Conservation (phyloP, 2,888 invertebrate genomes). For the Saturnia japonica region DNA sequence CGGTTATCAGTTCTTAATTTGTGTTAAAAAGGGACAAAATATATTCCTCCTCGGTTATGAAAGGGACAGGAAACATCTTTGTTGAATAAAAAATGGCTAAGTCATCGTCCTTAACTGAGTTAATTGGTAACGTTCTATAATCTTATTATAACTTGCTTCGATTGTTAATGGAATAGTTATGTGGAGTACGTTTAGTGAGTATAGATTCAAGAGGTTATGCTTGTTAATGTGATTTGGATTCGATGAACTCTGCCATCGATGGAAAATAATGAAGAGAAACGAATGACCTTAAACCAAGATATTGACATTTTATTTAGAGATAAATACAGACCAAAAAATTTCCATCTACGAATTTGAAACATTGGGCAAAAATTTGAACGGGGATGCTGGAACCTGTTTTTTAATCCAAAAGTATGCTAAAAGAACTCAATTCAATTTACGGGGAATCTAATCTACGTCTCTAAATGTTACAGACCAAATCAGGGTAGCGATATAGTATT, state of each 20-base stretch:
- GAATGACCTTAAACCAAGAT: not conserved
- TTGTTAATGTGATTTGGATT: not conserved
- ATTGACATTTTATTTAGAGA: not conserved
- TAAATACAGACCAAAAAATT: too few species aligned
- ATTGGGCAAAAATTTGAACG: too few species aligned
- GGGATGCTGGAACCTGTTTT: too few species aligned
- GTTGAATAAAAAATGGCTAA: not conserved
- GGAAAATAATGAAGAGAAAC: not conserved
- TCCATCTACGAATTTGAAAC: too few species aligned
- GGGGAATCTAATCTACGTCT: too few species aligned
- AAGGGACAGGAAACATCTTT: conserved; percentile 1
- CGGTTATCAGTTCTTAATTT: not conserved
- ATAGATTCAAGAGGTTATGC: not conserved
- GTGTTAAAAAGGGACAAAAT: conserved; percentile 2
- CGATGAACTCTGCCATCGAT: not conserved
- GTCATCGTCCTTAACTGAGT: conserved; percentile 10
- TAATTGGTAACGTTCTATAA: conserved; percentile 7
- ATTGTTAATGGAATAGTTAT: conserved; percentile 5
- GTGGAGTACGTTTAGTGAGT: not conserved
- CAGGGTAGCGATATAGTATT: too few species aligned
- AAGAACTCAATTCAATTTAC: too few species aligned
- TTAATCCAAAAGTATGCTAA: too few species aligned
- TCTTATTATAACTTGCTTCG: not conserved
- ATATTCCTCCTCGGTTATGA: not conserved
- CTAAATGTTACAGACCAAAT: too few species aligned